A percentile compares a stretch with the other conserved stretches of the same genome.
Conservation (phyloP, 2,888 invertebrate genomes). For the Drosophila kuntzei region DNA sequence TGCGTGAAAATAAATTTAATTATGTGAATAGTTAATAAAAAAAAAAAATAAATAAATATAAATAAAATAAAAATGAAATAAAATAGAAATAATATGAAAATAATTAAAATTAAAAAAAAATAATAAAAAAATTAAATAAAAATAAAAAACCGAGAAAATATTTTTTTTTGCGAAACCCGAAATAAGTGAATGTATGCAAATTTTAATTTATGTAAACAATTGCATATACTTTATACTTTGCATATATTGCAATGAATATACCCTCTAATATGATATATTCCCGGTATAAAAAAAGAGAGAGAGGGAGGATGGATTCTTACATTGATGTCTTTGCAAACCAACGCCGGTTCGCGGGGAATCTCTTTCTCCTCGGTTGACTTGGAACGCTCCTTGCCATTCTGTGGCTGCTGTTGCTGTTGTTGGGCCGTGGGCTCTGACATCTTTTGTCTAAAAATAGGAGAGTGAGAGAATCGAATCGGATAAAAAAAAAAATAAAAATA, state of each 20-base stretch:
- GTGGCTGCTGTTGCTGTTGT: conserved; percentile 75
- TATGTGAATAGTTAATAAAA: no score
- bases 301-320: conserved; percentile 85
- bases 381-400: conserved; percentile 83
- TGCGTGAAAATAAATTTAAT: no score
- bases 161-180: no score
- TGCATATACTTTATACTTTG: no score
- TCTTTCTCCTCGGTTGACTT: conserved; percentile 88
- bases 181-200: no score
- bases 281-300: not conserved
- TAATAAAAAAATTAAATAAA: not conserved
- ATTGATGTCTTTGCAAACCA: conserved; percentile 91
- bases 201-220: no score
- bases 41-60: no score
- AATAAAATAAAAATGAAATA: no score
- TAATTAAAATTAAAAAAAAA: no score
- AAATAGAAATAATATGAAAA: no score
- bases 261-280: not conserved
- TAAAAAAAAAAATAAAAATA: conserved; percentile 58
- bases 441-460: conserved; percentile 76
- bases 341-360: conserved; percentile 91
- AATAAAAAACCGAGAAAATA: no score
- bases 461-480: conserved; percentile 40
- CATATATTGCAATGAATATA: not conserved
- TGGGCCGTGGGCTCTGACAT: conserved; percentile 82